phyloP scores from a whole-genome alignment of 2,797 vertebrate species.

The Spinus pinus region DNA sequence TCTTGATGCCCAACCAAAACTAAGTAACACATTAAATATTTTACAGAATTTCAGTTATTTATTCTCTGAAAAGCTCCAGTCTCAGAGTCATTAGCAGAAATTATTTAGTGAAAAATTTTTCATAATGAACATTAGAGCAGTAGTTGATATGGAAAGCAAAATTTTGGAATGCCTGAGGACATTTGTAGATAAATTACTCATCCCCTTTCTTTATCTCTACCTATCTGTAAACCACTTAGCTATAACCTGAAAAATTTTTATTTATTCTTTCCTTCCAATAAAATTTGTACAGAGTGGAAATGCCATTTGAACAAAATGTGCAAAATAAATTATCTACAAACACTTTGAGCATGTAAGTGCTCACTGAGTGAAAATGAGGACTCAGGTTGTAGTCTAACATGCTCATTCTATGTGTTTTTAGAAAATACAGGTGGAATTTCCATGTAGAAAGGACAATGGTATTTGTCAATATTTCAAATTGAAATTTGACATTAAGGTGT shows the following conservation, averaged over 20 bases:
- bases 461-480: background rate
- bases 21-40: background rate
- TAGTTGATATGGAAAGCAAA: background rate
- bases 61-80: background rate
- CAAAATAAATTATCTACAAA: background rate
- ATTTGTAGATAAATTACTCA: background rate
- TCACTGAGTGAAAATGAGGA: background rate
- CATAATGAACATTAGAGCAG: background rate
- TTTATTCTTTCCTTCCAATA: background rate
- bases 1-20: background rate
- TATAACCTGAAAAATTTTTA: background rate
- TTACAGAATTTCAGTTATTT: background rate
- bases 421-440: background rate
- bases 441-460: background rate
- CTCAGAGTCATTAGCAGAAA: background rate
- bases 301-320: background rate
- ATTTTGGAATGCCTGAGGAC: background rate
- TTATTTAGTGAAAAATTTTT: background rate
- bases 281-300: background rate
- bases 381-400: too few relatives aligned
- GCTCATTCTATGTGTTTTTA: background rate
- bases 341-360: background rate
- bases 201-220: background rate
- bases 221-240: background rate
- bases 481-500: background rate